Base-by-base conservation (phyloP, 2,888 invertebrate genomes). In the Junonia oenone region DNA sequence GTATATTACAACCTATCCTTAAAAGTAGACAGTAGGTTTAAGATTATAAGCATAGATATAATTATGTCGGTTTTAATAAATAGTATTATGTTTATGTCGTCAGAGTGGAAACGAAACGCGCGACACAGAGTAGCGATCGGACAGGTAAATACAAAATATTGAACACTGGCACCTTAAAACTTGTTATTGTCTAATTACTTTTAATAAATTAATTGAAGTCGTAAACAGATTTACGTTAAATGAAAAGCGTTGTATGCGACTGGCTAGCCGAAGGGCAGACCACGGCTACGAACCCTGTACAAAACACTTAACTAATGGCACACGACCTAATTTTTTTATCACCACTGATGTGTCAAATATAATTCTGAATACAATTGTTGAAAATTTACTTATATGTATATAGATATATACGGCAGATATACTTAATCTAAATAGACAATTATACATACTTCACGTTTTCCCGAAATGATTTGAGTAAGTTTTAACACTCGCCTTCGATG, bases 21-120 rank as follows among this genome's bases (percentile, higher is more conserved):
- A 87, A 78, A 64, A 76, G 48, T 82, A 83, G 75, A 83, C 84
- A 85, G 80, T 87, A 83, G 78, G 68, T 79, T 79, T 82, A 70
- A 75, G 70, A 73, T 76, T 74, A 73, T 68, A 78, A 73, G 71
- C 73, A 75, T 74, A 75, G 63, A 72, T 75, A 75, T 69, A 67
- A 63, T 69, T 69, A 75, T 58, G 66, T 67, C 65, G 59, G 74
- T 72, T 72, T 71, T 73, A 69, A 74, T 73, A 75, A 69, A 75
- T 65, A 67, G 46, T 47, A 49, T 56, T 55, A 68, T 70, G 66
- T 67, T 64, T 59, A 47, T 46, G 33, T 35, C 27, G 31, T 69
- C 64, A 59, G 71, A 63, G 65, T 75, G 71, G 60, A 67, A 66
- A 61, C 66, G 64, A 73, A 76, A 72, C 73, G 64, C 69, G 73